phyloP scores from a whole-genome alignment of 2,113 vertebrate species.

The Tragelaphus imberbis region DNA sequence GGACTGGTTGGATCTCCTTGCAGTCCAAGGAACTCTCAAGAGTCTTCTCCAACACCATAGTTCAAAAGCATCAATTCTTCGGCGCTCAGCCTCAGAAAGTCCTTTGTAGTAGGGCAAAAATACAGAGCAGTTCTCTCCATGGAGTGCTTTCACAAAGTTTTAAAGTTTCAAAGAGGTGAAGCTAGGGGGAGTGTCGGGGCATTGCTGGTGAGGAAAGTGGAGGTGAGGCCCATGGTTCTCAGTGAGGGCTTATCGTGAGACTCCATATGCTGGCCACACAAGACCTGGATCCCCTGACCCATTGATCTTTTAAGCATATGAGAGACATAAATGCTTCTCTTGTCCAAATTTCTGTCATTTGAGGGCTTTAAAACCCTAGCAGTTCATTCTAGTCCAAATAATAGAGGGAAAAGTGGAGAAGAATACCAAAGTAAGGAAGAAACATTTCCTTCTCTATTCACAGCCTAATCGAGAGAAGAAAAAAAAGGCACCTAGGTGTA shows the following conservation, averaged over 20 bases:
- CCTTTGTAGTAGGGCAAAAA: neutral
- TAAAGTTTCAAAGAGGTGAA: neutral
- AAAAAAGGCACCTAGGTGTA: neutral
- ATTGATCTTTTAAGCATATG: fast-evolving
- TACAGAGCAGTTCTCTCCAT: neutral
- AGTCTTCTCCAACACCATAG: too few relatives aligned
- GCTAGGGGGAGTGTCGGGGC: neutral
- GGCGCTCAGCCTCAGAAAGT: neutral
- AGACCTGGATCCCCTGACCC: neutral
- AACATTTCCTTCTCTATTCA: neutral
- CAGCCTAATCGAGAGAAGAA: neutral
- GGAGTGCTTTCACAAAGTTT: neutral
- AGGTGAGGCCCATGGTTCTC: neutral
- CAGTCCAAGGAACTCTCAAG: too few relatives aligned
- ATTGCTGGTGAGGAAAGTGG: neutral
- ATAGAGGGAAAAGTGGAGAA: neutral
- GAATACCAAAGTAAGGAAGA: neutral
- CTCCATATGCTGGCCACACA: neutral
- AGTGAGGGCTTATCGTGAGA: neutral
- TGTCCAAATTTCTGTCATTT: neutral
- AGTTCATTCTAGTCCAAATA: neutral
- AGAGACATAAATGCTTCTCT: neutral
- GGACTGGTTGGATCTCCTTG: too few relatives aligned
- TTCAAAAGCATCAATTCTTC: too few relatives aligned
- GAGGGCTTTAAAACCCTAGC: neutral